These are phyloP conservation scores for Napeogenes sylphis DNA, from an alignment of 2,888 invertebrate species.

Conservation along the genomic window DNA sequence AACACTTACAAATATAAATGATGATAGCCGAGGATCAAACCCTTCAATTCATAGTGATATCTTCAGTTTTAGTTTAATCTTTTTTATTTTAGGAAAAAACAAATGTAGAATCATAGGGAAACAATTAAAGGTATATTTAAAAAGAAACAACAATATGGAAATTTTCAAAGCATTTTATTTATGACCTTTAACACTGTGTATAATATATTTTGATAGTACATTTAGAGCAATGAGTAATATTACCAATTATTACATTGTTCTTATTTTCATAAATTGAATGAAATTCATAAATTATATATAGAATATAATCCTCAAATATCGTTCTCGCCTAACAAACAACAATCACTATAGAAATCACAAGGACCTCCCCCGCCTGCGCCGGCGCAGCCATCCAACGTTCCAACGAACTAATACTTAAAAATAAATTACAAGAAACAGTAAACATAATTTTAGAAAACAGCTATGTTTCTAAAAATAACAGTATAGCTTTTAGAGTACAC, in stretches of 20 bases:
- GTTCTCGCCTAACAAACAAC: slow-evolving; percentile 74
- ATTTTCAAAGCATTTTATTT: slow-evolving; percentile 79
- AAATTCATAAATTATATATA: slow-evolving; percentile 74
- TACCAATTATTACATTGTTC: slow-evolving; percentile 78
- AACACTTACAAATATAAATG: no score
- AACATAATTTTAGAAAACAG: slow-evolving; percentile 53
- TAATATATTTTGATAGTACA: slow-evolving; percentile 79
- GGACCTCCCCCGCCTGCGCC: slow-evolving; percentile 34
- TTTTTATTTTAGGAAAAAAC: no score
- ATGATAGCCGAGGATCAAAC: no score
- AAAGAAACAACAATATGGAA: slow-evolving; percentile 66
- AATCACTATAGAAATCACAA: slow-evolving; percentile 71
- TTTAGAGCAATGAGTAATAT: slow-evolving; percentile 79
- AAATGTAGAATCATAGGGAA: background rate
- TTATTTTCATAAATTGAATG: slow-evolving; percentile 74
- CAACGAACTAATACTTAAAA: slow-evolving; percentile 36
- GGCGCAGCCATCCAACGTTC: slow-evolving; percentile 25
- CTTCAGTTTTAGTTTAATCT: no score
- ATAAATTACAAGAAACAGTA: slow-evolving; percentile 50
- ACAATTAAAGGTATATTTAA: background rate
- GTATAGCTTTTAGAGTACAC: slow-evolving; percentile 71
- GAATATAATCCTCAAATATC: slow-evolving; percentile 70
- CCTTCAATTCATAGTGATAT: no score
- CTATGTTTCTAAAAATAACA: slow-evolving; percentile 75
- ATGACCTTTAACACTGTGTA: slow-evolving; percentile 79